A percentile compares a stretch with the other conserved stretches of the same genome.
Conservation (phyloP, 1,140 invertebrate genomes). For the Sycobia sp. region DNA sequence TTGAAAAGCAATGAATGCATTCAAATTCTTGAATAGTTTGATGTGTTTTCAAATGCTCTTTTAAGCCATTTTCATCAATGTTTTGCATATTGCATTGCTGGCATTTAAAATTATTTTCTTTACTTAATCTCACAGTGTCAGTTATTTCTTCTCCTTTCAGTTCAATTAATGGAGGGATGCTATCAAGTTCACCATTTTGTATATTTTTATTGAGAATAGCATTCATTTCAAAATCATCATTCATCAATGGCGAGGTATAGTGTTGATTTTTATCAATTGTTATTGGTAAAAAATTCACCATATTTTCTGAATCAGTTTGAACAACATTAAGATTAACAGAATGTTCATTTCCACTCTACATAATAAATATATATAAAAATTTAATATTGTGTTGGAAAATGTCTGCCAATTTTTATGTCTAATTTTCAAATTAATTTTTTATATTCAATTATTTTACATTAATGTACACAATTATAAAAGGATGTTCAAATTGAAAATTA, state of each 20-base stretch:
- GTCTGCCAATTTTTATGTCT: no score
- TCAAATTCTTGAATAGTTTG: constrained; percentile 47
- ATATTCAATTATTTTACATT: no score
- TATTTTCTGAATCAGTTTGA: constrained; percentile 45
- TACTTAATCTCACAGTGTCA: neutral
- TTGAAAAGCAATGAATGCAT: constrained; percentile 59
- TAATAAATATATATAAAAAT: no score
- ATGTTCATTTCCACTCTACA: no score
- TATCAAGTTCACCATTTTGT: neutral
- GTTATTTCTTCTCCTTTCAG: constrained; percentile 23
- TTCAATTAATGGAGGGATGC: constrained; percentile 11
- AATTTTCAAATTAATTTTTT: no score
- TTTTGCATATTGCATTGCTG: constrained; percentile 47
- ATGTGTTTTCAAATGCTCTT: constrained; percentile 67
- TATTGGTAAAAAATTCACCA: constrained; percentile 52
- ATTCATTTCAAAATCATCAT: neutral
- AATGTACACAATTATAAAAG: no score
- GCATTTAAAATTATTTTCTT: constrained; percentile 41
- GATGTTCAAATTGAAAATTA: no score
- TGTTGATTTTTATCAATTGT: constrained; percentile 43
- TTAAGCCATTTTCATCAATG: constrained; percentile 42
- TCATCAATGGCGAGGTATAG: constrained; percentile 12
- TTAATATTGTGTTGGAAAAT: no score
- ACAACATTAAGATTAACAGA: no score
- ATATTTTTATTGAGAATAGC: constrained; percentile 13